A percentile compares a stretch with the other conserved stretches of the same genome.
Evolutionary conservation across 2,113 vertebrate species (phyloP).

Genomic region (Carollia perspicillata): DNA sequence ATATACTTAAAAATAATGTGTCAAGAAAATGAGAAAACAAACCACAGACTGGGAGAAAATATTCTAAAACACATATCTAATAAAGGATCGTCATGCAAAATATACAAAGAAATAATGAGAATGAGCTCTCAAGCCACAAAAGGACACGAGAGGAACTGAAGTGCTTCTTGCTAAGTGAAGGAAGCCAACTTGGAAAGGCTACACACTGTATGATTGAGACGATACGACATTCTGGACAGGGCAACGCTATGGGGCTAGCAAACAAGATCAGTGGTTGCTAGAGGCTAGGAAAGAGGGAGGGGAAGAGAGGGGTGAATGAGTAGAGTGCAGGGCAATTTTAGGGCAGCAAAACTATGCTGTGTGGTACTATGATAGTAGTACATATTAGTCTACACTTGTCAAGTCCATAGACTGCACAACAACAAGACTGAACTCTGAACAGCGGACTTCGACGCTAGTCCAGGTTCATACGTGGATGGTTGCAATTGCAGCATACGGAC

Average conservation of each 20-base stretch:
- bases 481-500: rapidly evolving
- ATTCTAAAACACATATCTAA: not conserved
- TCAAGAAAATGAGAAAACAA: not conserved
- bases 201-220: not conserved
- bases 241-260: not conserved
- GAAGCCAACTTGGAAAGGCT: not conserved
- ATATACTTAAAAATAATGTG: not conserved
- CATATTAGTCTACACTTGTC: not conserved
- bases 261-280: not conserved
- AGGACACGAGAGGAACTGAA: not conserved
- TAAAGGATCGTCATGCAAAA: not conserved
- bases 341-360: not conserved
- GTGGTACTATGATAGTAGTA: not conserved
- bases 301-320: too few species aligned
- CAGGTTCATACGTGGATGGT: not conserved
- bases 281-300: not conserved
- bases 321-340: not conserved
- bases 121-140: not conserved
- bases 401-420: not conserved
- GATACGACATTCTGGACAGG: not conserved
- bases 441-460: not conserved
- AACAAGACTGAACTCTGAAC: not conserved
- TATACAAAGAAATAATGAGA: constrained; percentile 21
- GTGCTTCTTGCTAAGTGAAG: not conserved
- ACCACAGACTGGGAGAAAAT: not conserved